phyloP scores from a whole-genome alignment of 1,140 invertebrate species.

The Lepeophtheirus salmonis region DNA sequence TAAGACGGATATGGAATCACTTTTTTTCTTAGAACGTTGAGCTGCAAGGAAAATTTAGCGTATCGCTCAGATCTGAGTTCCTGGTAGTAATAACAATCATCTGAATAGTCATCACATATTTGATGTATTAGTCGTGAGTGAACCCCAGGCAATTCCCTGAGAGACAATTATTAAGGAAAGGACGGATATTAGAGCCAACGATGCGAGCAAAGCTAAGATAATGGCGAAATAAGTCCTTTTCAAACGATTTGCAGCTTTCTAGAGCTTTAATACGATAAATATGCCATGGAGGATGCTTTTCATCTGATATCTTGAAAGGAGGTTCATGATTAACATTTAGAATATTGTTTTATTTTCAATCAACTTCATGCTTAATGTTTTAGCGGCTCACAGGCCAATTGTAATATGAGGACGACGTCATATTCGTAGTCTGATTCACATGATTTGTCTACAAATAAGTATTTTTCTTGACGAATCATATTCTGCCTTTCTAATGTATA shows the following conservation, averaged over 20 bases:
- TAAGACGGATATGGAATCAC: no score
- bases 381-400: constrained; percentile 42
- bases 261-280: constrained; percentile 69
- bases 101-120: constrained; percentile 71
- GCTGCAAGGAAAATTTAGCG: no score
- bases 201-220: background rate
- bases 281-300: constrained; percentile 47
- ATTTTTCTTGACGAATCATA: no score
- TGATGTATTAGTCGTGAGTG: constrained; percentile 43
- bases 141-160: constrained; percentile 29
- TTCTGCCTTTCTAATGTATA: no score
- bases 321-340: constrained; percentile 30
- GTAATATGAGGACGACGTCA: constrained; percentile 62
- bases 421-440: constrained; percentile 63
- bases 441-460: constrained; percentile 81
- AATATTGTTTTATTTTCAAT: background rate
- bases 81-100: constrained; percentile 50
- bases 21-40: no score
- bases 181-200: constrained; percentile 38
- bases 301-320: constrained; percentile 38
- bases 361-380: constrained; percentile 8
- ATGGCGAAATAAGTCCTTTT: constrained; percentile 2
- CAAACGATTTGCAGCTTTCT: constrained; percentile 27
- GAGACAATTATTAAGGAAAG: constrained; percentile 32
- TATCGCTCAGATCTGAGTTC: background rate